Conservation (phyloP, 2,797 vertebrate genomes). For the Discoglossus pictus region DNA sequence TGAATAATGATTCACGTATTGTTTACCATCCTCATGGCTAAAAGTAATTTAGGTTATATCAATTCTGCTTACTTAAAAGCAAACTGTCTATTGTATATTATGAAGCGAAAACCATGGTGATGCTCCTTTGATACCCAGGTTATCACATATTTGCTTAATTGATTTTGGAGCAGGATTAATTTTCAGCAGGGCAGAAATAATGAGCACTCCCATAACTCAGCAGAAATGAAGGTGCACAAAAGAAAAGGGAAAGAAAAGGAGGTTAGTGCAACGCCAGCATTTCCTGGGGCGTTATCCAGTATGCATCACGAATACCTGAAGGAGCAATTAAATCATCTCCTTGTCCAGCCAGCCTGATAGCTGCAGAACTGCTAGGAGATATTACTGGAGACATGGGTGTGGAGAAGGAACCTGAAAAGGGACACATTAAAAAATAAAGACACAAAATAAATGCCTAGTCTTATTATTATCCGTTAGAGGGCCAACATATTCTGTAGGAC, state of each 20-base stretch:
- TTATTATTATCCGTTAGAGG: too few species aligned
- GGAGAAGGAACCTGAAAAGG: slow-evolving; percentile 82
- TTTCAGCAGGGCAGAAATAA: slow-evolving; percentile 10
- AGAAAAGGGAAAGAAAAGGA: slow-evolving; percentile 28
- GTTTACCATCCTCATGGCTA: too few species aligned
- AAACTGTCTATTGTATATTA: too few species aligned
- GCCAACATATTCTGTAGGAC: too few species aligned
- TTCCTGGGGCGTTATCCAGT: slow-evolving; percentile 58
- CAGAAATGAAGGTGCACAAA: slow-evolving; percentile 50
- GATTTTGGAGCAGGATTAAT: slow-evolving; percentile 1
- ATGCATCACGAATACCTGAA: slow-evolving; percentile 73
- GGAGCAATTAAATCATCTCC: slow-evolving; percentile 85
- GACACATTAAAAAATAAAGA: slow-evolving; percentile 60
- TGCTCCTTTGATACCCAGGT: slow-evolving; percentile 7
- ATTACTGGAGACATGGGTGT: slow-evolving; percentile 84
- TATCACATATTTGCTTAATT: slow-evolving; percentile 15
- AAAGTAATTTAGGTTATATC: too few species aligned
- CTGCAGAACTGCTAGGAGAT: slow-evolving; percentile 85
- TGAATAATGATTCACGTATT: too few species aligned
- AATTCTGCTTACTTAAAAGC: too few species aligned
- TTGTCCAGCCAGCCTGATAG: slow-evolving; percentile 86
- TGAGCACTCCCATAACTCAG: slow-evolving; percentile 41
- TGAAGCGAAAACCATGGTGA: neutral
- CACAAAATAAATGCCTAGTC: neutral
- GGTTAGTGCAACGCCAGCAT: slow-evolving; percentile 66